Conservation (phyloP, 2,888 invertebrate genomes). For the Uropetala carovei region DNA sequence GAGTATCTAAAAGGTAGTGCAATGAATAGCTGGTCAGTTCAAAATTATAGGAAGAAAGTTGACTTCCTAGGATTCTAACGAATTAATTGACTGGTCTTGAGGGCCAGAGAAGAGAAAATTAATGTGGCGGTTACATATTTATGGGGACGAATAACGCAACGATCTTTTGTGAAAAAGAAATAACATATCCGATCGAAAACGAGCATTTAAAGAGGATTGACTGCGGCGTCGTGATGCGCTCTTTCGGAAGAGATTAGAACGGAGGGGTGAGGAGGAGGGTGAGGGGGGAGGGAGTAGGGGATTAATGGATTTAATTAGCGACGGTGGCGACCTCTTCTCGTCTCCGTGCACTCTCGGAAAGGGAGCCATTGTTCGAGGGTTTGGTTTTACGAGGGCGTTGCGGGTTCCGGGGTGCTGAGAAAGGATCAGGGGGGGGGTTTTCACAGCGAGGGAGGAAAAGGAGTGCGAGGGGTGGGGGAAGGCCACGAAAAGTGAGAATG, state of each 20-base stretch:
- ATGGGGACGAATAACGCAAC: too few relatives aligned
- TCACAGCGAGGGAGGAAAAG: neutral
- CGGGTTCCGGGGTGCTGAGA: neutral
- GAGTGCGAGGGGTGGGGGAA: neutral
- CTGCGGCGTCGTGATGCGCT: neutral
- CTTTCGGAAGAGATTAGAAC: neutral
- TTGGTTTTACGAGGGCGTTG: neutral
- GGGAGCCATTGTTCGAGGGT: neutral
- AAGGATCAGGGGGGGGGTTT: neutral
- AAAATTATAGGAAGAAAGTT: too few relatives aligned
- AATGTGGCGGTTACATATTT: too few relatives aligned
- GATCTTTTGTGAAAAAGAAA: too few relatives aligned
- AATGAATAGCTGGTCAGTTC: too few relatives aligned
- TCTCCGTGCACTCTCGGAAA: neutral
- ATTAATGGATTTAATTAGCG: slow-evolving; percentile 3
- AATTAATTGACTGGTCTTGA: too few relatives aligned
- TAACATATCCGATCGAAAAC: neutral
- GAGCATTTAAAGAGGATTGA: neutral
- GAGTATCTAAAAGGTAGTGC: too few relatives aligned
- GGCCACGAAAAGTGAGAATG: neutral
- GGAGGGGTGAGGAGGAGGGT: neutral
- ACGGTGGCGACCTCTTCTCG: neutral
- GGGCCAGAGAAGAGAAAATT: too few relatives aligned
- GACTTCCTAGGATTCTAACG: too few relatives aligned
- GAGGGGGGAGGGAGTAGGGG: neutral